A percentile compares a stretch with the other conserved stretches of the same genome.
These are phyloP conservation scores for Liposcelis brunnea DNA, from an alignment of 2,888 invertebrate species.

Conservation along the genomic window DNA sequence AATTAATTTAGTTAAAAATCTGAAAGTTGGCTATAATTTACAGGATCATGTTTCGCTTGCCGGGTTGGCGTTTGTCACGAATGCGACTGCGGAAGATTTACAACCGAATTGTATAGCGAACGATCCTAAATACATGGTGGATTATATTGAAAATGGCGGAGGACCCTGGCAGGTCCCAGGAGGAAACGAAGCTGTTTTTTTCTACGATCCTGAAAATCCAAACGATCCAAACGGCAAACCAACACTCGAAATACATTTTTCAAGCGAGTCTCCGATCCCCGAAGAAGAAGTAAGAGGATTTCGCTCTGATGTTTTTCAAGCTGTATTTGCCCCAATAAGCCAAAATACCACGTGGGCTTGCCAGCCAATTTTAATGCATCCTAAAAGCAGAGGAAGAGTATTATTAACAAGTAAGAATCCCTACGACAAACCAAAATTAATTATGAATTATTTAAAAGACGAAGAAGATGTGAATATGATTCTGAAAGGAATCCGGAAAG, in stretches of 20 bases:
- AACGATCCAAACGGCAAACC: slow-evolving; percentile 24
- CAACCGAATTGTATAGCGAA: slow-evolving; percentile 9
- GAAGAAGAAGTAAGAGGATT: slow-evolving; percentile 15
- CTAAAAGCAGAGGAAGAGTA: slow-evolving; percentile 9
- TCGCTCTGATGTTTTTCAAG: background rate
- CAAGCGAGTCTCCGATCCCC: slow-evolving; percentile 24
- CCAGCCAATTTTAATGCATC: slow-evolving; percentile 8
- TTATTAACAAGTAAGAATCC: slow-evolving; percentile 3
- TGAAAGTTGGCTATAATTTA: slow-evolving; percentile 34
- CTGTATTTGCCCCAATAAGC: background rate
- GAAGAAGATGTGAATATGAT: slow-evolving; percentile 7
- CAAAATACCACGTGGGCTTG: background rate
- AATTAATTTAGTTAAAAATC: slow-evolving; percentile 26
- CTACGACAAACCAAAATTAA: slow-evolving; percentile 3
- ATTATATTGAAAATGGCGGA: slow-evolving; percentile 20
- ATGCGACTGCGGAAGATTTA: slow-evolving; percentile 12
- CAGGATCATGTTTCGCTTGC: slow-evolving; percentile 31
- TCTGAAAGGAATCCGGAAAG: slow-evolving; percentile 16
- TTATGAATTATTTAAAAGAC: slow-evolving; percentile 9
- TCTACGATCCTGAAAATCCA: slow-evolving; percentile 24
- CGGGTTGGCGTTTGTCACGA: slow-evolving; percentile 22
- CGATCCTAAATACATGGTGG: slow-evolving; percentile 15
- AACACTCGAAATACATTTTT: slow-evolving; percentile 26
- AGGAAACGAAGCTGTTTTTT: slow-evolving; percentile 29
- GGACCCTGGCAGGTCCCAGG: slow-evolving; percentile 25